Evolutionary conservation across 2,113 vertebrate genomes (phyloP).

Genomic region (Colius striatus): DNA sequence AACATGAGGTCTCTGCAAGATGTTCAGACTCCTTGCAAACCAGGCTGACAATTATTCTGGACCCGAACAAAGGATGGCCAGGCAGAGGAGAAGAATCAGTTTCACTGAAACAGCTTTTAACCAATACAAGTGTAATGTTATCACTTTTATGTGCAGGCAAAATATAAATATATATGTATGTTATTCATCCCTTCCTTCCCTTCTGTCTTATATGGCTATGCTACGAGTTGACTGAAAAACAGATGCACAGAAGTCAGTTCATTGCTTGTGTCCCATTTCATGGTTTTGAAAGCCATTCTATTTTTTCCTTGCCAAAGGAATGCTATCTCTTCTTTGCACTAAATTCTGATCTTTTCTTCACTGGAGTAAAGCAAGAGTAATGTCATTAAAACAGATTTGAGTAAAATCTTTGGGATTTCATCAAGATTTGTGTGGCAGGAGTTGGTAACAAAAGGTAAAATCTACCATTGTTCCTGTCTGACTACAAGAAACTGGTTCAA

Average conservation of each 20-base stretch:
- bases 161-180: background rate
- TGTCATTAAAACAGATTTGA: background rate
- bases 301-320: background rate
- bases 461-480: background rate
- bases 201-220: background rate
- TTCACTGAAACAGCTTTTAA: background rate
- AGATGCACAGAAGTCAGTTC: background rate
- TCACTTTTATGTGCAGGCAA: background rate
- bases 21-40: background rate
- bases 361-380: background rate
- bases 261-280: background rate
- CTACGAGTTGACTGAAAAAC: background rate
- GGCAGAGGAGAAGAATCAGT: background rate
- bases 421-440: background rate
- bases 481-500: background rate
- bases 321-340: background rate
- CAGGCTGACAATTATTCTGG: background rate
- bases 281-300: background rate
- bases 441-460: background rate
- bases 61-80: background rate
- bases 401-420: background rate
- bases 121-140: background rate
- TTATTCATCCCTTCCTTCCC: background rate
- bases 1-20: background rate
- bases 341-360: background rate